Evolutionary conservation across 2,888 invertebrate species (phyloP), one percentile per base, ranked within the genome.

Genomic region (Vanessa cardui): DNA sequence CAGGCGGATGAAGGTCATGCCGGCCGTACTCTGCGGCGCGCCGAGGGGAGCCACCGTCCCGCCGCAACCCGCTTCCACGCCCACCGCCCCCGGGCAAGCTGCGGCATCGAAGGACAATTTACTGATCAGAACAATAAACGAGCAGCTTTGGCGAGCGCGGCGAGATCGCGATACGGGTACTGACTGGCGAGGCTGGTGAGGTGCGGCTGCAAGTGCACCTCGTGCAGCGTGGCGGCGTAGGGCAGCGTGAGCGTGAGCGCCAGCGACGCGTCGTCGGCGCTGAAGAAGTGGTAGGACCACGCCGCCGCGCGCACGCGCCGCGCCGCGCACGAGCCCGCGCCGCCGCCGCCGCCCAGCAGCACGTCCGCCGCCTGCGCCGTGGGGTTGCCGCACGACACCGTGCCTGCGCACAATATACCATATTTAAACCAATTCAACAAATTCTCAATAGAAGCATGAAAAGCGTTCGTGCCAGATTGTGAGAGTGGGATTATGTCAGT

Each of bases 261-360:
- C 0, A 98, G 96, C 90, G 97, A 97, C 49, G 96, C 96, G 88
- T 98, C 92, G 79, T 92, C 98, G 1, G 89, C 98, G 44, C 97
- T 97, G 90, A 97, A 98, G 92, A 98, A 99, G 92, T 98, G 97
- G 90, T 98, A 98, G 44, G 97, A 96, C 98, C 98, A 99, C n/a
- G 98, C 96, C 6, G 98, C 97, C 1, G 97, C 96, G 69, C 98
- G 94, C 26, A 98, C 97, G 50, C 98, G 93, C 52, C 98, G 94
- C 4, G 97, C 96, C 0, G 97, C 96, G 73, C 94, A 94, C 96
- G 0, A 97, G 72, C 94, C 94, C 1, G 95, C 94, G 62, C 96
- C 95, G 83, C 97, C 96, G 70, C 83, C 83, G 73, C 89, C 96
- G 81, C 97, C 96, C 74, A 99, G 96, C 47, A 99, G 93, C 70